phyloP scores from a whole-genome alignment of 2,797 vertebrate genomes.

The Lutra lutra region DNA sequence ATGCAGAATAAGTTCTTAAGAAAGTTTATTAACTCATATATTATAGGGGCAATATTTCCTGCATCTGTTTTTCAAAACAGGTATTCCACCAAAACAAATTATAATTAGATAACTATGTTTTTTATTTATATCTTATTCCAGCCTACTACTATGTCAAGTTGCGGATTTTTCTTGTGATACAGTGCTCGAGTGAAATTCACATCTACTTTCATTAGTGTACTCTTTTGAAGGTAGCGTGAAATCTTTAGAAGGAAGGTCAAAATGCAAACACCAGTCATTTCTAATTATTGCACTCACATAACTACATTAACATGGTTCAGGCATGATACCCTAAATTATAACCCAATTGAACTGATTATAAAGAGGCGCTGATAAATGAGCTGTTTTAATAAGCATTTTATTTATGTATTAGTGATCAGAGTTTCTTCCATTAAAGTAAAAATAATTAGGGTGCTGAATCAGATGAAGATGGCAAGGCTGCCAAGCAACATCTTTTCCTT shows the following conservation, averaged over 20 bases:
- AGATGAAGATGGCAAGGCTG: slow-evolving; percentile 48
- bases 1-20: background rate
- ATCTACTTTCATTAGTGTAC: background rate
- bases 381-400: slow-evolving; percentile 71
- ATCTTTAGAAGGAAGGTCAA: slow-evolving; percentile 72
- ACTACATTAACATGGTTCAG: slow-evolving; percentile 62
- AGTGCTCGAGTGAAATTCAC: background rate
- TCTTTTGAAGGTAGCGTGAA: slow-evolving; percentile 19
- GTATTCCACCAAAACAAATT: background rate
- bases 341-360: slow-evolving; percentile 71
- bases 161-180: background rate
- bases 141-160: background rate
- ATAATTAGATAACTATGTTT: background rate
- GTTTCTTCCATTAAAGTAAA: slow-evolving; percentile 65
- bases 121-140: background rate
- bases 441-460: slow-evolving; percentile 69
- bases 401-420: slow-evolving; percentile 69
- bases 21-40: background rate
- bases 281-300: slow-evolving; percentile 55
- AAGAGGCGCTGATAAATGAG: slow-evolving; percentile 71
- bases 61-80: background rate
- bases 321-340: slow-evolving; percentile 67
- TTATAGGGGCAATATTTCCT: background rate
- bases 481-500: slow-evolving; percentile 52
- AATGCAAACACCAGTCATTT: slow-evolving; percentile 52